Conservation (phyloP, 2,797 vertebrate species). For the Gallirallus australis region DNA sequence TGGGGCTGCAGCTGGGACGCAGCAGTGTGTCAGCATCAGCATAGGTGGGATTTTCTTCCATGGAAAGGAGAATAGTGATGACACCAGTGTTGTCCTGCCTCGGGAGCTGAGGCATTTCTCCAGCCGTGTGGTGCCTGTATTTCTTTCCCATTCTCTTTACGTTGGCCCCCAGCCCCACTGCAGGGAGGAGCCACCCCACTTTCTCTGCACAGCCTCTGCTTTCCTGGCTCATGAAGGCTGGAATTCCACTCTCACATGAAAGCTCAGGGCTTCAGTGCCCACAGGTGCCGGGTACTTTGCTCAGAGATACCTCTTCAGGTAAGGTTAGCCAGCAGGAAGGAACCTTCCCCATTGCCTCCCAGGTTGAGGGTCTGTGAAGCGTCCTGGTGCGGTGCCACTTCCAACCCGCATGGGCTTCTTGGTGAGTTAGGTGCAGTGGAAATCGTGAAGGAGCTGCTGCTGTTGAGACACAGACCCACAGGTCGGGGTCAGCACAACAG, state of each 20-base stretch:
- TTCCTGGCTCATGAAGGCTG: not conserved
- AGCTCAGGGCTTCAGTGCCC: not conserved
- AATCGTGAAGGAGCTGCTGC: not conserved
- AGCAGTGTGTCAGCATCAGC: not conserved
- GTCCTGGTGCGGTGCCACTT: not conserved
- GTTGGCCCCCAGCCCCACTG: conserved; percentile 32
- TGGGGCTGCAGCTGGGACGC: not conserved
- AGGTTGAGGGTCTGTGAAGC: not conserved
- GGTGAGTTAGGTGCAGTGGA: rapidly evolving
- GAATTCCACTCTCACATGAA: not conserved
- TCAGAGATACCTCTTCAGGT: conserved; percentile 1
- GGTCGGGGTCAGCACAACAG: rapidly evolving
- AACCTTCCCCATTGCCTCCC: not conserved
- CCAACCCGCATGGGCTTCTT: not conserved
- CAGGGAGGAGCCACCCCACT: not conserved
- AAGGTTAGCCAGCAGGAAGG: not conserved
- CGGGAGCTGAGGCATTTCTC: not conserved
- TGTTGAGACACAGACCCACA: not conserved
- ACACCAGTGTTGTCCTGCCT: not conserved
- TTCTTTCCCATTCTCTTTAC: conserved; percentile 46
- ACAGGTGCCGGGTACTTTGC: not conserved
- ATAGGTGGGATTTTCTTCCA: not conserved
- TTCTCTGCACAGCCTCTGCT: not conserved
- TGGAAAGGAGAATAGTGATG: not conserved
- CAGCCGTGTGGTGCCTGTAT: not conserved